phyloP scores from a whole-genome alignment of 2,888 invertebrate genomes.

The Ophraella communa region DNA sequence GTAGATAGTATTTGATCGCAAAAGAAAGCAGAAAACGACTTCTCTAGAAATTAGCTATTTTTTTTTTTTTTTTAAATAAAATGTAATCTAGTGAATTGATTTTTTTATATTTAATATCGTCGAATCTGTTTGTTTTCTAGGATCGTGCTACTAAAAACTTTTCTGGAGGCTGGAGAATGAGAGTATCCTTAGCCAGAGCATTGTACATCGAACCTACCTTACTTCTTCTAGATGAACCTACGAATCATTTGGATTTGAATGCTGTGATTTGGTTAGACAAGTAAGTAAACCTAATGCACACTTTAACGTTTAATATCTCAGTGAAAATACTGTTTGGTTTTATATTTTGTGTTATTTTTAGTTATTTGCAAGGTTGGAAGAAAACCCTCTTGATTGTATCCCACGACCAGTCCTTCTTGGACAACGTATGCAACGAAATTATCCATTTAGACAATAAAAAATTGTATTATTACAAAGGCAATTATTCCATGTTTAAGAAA shows the following conservation, averaged over 20 bases:
- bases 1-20: too few species aligned
- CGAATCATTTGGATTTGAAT: slow-evolving; percentile 98
- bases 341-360: too few species aligned
- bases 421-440: slow-evolving; percentile 99
- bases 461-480: slow-evolving; percentile 95
- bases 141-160: slow-evolving; percentile 88
- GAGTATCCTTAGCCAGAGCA: slow-evolving; percentile 95
- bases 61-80: not conserved
- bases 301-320: too few species aligned
- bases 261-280: slow-evolving; percentile 99
- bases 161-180: slow-evolving; percentile 98
- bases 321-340: too few species aligned
- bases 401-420: slow-evolving; percentile 99
- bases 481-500: slow-evolving; percentile 98
- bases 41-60: too few species aligned
- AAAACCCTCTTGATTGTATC: slow-evolving; percentile 98
- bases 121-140: slow-evolving; percentile 37
- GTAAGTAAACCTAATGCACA: too few species aligned
- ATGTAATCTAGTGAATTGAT: not conserved
- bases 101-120: not conserved
- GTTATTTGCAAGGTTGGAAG: slow-evolving; percentile 97
- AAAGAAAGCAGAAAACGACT: too few species aligned
- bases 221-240: slow-evolving; percentile 97
- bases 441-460: slow-evolving; percentile 96
- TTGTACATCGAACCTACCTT: slow-evolving; percentile 96